These are phyloP conservation scores for Xylocopa sonorina DNA, from an alignment of 1,140 invertebrate species.

Conservation along the genomic window DNA sequence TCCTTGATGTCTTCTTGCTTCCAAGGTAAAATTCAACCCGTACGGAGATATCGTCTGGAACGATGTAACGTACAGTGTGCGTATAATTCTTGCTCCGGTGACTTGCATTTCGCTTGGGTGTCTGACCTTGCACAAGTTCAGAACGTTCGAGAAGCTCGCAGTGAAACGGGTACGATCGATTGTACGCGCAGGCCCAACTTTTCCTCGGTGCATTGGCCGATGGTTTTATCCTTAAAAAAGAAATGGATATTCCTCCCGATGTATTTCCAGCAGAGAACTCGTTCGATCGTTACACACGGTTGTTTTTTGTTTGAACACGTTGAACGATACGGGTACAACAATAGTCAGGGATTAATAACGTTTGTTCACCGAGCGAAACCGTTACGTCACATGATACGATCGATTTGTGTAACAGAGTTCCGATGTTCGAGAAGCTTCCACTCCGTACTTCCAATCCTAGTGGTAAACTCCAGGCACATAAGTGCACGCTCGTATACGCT, in stretches of 20 bases:
- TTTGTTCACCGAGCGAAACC: background rate
- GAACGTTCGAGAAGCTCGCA: slow-evolving; percentile 49
- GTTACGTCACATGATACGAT: slow-evolving; percentile 26
- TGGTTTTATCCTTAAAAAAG: background rate
- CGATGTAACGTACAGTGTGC: too few species aligned
- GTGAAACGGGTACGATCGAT: slow-evolving; percentile 32
- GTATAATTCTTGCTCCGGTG: slow-evolving; percentile 1
- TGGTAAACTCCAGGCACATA: slow-evolving; percentile 2
- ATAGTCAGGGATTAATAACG: too few species aligned
- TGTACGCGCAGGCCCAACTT: slow-evolving; percentile 33
- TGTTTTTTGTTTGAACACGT: too few species aligned
- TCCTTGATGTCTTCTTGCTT: slow-evolving; percentile 94
- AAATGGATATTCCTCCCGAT: too few species aligned
- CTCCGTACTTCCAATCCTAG: background rate
- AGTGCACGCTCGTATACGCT: background rate
- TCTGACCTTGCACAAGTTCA: slow-evolving; percentile 55
- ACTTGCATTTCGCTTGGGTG: slow-evolving; percentile 46
- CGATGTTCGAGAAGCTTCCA: slow-evolving; percentile 47
- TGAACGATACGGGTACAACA: too few species aligned
- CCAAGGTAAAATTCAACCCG: slow-evolving; percentile 85
- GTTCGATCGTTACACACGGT: too few species aligned
- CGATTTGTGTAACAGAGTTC: slow-evolving; percentile 33
- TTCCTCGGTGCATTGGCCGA: background rate
- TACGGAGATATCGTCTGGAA: too few species aligned
- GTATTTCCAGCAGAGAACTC: too few species aligned